Evolutionary conservation across 2,888 invertebrate genomes (phyloP), one percentile per base, ranked within the genome.

Genomic region (Sinelater perroti): DNA sequence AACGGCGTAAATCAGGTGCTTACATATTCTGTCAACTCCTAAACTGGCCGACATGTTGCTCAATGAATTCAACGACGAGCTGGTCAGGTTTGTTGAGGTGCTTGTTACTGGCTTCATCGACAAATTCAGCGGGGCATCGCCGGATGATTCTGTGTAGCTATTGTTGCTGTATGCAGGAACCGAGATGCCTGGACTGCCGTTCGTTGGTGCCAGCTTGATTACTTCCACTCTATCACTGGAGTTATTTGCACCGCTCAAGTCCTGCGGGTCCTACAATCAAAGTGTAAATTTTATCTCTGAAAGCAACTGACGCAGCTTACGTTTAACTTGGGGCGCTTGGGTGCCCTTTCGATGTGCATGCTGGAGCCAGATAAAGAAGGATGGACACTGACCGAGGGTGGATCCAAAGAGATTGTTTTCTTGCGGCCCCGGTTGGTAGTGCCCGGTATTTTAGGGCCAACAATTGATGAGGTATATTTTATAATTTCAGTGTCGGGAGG

Each of bases 401-500:
- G 90, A 80, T 93, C 92, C 69, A 93, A 78, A 1, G 92, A 93
- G 74, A 93, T 93, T 45, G 93, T 93, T 83, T 93, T 93, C 83
- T 93, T 93, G 56, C 93, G 84, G 55, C 93, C 93, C 45, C 92
- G 84, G 72, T 91, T 91, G 66, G 91, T 92, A 61, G 89, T 89
- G 60, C 93, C 91, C 8, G 91, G 89, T 64, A 90, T 85, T 84
- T 93, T 93, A 54, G 92, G 91, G 58, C 93, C 93, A 66, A 91
- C 89, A 71, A 93, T 86, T 57, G 91, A 91, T 65, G 92, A 92
- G 65, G 93, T 93, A 77, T 93, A 93, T 79, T 93, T 93, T 74
- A 93, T 93, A 64, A 93, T 93, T 81, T 93, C 93, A 36, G 93
- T 93, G 74, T 93, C 93, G 28, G 93, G 93, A 63, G 93, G 93